These are phyloP conservation scores for Caenorhabditis doughertyi DNA, from an alignment of 2,888 invertebrate species.

Conservation along the genomic window DNA sequence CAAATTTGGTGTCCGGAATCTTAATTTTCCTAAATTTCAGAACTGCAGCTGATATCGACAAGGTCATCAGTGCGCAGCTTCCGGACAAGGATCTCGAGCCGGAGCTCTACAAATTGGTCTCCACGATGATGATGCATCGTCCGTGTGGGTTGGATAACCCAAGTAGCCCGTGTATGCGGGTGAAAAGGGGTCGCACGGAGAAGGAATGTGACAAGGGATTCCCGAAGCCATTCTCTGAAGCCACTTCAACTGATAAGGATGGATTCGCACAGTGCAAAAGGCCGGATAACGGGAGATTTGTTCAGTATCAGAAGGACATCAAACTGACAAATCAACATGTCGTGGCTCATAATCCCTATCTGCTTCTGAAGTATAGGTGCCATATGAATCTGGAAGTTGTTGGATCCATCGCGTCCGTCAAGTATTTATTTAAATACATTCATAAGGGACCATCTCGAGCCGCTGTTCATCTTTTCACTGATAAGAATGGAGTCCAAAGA, in stretches of 20 bases:
- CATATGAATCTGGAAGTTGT: conserved; percentile 80
- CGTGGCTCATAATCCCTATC: conserved; percentile 82
- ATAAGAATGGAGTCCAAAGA: not conserved
- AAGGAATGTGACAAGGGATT: too few species aligned
- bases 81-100: too few species aligned
- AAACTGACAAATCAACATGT: conserved; percentile 79
- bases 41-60: conserved; percentile 44
- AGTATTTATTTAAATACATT: conserved; percentile 29
- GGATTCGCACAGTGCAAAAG: conserved; percentile 83
- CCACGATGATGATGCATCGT: too few species aligned
- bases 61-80: conserved; percentile 60
- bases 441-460: conserved; percentile 13
- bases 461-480: not conserved
- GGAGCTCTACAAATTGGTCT: too few species aligned
- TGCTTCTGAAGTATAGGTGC: conserved; percentile 65
- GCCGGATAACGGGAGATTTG: too few species aligned
- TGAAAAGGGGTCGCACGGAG: too few species aligned
- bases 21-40: too few species aligned
- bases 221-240: conserved; percentile 79
- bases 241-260: conserved; percentile 79
- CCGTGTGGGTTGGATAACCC: too few species aligned
- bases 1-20: not conserved
- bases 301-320: not conserved
- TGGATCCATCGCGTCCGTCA: conserved; percentile 73
- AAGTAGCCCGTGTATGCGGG: too few species aligned